Conservation (phyloP, 2,797 vertebrate genomes). For the Platyrinchus mystaceus region DNA sequence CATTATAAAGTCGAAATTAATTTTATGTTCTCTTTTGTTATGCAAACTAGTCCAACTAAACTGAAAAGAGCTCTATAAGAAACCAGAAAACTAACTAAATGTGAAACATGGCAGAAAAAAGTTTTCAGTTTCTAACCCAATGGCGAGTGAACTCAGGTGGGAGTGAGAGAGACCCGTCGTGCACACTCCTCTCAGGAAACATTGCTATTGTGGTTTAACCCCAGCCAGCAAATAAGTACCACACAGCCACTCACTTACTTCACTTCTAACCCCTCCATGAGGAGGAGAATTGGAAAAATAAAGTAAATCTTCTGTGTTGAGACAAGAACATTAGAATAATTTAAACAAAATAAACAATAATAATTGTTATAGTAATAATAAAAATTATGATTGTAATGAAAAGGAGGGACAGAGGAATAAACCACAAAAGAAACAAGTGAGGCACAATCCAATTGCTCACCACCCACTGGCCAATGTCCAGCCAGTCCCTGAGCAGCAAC, state of each 20-base stretch:
- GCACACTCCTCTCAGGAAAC: background rate
- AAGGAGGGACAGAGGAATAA: background rate
- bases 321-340: background rate
- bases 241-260: background rate
- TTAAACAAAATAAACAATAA: background rate
- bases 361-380: too few species aligned
- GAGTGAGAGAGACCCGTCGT: rapidly evolving
- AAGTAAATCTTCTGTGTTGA: background rate
- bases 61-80: background rate
- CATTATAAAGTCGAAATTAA: conserved; percentile 5
- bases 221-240: background rate
- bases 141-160: background rate
- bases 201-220: background rate
- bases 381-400: background rate
- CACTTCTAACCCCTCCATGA: background rate
- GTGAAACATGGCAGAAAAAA: background rate
- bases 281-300: background rate
- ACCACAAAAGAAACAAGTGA: background rate
- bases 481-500: background rate
- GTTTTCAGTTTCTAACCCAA: background rate
- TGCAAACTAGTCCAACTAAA: background rate
- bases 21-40: background rate
- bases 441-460: background rate
- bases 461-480: background rate
- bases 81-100: background rate